Conservation (phyloP, 2,797 vertebrate genomes). For the Cossypha dichroa region DNA sequence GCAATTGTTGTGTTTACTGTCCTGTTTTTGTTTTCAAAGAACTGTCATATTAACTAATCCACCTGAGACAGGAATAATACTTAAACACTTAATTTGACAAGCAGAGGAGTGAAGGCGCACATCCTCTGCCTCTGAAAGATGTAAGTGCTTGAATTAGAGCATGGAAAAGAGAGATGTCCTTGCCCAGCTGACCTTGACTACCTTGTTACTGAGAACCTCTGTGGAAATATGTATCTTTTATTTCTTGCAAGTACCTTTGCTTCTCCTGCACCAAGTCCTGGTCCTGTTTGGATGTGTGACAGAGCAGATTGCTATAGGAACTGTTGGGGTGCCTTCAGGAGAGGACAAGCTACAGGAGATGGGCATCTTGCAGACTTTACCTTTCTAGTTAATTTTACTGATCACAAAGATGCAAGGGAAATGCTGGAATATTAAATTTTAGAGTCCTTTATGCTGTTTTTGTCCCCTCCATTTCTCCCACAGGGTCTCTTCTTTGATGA, state of each 20-base stretch:
- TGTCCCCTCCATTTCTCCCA: neutral
- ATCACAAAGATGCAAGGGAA: neutral
- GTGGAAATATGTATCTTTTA: neutral
- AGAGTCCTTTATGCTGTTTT: neutral
- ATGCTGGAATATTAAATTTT: neutral
- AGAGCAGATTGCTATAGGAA: constrained; percentile 35
- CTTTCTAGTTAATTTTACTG: neutral
- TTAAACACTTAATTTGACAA: neutral
- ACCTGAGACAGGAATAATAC: neutral
- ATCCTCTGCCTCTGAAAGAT: neutral
- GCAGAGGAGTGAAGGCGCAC: neutral
- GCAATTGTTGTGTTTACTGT: neutral
- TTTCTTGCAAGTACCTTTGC: neutral
- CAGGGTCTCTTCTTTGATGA: constrained; percentile 98
- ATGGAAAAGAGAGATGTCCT: neutral
- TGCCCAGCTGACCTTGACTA: neutral
- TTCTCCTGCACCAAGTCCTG: neutral
- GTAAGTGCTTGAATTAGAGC: neutral
- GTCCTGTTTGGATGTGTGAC: neutral
- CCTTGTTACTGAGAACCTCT: neutral
- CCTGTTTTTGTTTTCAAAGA: constrained; percentile 39
- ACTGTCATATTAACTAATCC: neutral
- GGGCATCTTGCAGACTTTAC: neutral
- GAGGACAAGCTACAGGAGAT: neutral
- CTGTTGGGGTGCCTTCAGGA: neutral